Evolutionary conservation across 2,113 vertebrate genomes (phyloP).

Genomic region (Myiozetetes cayanensis): DNA sequence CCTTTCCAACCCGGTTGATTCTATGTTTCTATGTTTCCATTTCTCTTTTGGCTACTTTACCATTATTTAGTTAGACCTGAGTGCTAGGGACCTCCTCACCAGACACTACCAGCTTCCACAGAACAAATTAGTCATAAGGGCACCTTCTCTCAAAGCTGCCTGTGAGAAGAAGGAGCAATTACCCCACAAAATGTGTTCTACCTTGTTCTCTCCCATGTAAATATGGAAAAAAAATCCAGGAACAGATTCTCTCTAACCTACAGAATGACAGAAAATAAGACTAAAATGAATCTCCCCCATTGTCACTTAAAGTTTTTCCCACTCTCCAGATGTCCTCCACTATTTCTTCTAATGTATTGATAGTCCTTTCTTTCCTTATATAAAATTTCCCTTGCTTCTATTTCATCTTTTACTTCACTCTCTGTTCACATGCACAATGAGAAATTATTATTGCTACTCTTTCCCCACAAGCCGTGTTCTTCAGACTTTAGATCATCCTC

Average conservation of each 20-base stretch:
- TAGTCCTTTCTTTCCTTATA: neutral
- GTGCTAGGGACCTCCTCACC: neutral
- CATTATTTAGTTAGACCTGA: neutral
- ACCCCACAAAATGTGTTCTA: neutral
- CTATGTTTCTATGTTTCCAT: no score
- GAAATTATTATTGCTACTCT: neutral
- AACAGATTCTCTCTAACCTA: neutral
- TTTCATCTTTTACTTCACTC: neutral
- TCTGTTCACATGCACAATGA: neutral
- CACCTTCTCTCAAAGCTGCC: neutral
- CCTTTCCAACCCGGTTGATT: no score
- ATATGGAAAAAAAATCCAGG: neutral
- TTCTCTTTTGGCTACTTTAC: neutral
- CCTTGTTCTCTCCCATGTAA: neutral
- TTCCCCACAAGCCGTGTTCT: neutral
- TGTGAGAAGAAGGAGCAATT: neutral
- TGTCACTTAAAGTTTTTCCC: neutral
- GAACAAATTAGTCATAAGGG: neutral
- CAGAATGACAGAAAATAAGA: neutral
- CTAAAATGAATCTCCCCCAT: neutral
- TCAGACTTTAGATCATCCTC: neutral
- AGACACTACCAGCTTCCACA: neutral
- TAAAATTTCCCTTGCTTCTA: neutral
- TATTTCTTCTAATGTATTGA: neutral
- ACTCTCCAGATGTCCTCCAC: neutral